Conservation (phyloP, 1,140 invertebrate genomes). For the Argopecten irradians region DNA sequence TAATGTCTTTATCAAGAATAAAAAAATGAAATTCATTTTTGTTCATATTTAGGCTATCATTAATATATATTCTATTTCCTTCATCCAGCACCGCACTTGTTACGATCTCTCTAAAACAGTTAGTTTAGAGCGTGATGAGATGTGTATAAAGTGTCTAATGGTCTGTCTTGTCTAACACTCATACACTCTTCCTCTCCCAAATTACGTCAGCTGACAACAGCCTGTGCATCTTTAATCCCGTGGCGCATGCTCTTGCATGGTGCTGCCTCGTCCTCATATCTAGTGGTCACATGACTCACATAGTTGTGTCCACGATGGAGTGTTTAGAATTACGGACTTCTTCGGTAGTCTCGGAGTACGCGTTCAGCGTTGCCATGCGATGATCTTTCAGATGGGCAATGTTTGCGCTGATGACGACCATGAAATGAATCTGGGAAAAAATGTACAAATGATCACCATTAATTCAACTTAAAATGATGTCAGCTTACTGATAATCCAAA, state of each 20-base stretch:
- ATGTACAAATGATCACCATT: too few relatives aligned
- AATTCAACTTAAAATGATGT: too few relatives aligned
- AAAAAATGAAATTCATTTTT: background rate
- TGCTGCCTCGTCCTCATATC: slow-evolving; percentile 19
- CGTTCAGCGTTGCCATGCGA: slow-evolving; percentile 65
- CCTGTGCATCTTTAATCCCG: slow-evolving; percentile 15
- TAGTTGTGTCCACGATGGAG: slow-evolving; percentile 68
- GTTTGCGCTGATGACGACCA: slow-evolving; percentile 67
- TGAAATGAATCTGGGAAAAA: slow-evolving; percentile 65
- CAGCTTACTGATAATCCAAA: too few relatives aligned
- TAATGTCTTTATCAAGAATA: background rate
- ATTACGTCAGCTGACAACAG: background rate
- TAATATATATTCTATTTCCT: background rate
- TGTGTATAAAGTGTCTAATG: background rate
- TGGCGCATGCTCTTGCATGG: background rate
- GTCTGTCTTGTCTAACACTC: background rate
- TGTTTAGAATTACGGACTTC: slow-evolving; percentile 64
- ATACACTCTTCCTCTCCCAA: background rate
- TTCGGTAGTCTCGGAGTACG: slow-evolving; percentile 58
- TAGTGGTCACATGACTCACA: slow-evolving; percentile 53
- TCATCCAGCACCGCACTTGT: background rate
- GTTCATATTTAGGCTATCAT: background rate
- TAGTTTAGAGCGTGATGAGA: background rate
- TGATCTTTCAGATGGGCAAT: slow-evolving; percentile 66
- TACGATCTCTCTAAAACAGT: background rate